Percentiles rank a stretch among this genome's conserved stretches.
phyloP scores from a whole-genome alignment of 2,888 invertebrate genomes.

The Sarcophaga subvicina region DNA sequence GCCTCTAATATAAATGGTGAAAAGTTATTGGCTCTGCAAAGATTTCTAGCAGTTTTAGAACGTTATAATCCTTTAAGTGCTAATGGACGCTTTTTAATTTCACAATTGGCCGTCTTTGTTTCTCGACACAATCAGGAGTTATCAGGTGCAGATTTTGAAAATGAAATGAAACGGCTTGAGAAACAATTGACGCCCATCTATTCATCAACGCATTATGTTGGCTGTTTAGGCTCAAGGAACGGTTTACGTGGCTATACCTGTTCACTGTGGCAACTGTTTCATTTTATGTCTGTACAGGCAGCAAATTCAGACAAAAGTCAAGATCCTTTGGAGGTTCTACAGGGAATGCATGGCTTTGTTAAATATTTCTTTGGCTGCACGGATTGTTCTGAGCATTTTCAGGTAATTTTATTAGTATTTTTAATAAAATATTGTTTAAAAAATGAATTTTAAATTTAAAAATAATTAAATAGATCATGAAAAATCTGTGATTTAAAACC shows the following conservation, averaged over 20 bases:
- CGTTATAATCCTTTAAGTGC: constrained; percentile 91
- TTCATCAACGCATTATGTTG: constrained; percentile 85
- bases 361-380: constrained; percentile 96
- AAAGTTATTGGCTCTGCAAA: constrained; percentile 87
- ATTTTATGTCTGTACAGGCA: constrained; percentile 93
- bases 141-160: constrained; percentile 85
- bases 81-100: constrained; percentile 86
- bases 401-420: constrained; percentile 79
- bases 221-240: constrained; percentile 90
- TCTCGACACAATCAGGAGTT: constrained; percentile 83
- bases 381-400: constrained; percentile 95
- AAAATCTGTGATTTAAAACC: no score
- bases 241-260: constrained; percentile 94
- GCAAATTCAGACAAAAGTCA: constrained; percentile 82
- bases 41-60: constrained; percentile 87
- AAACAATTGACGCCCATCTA: constrained; percentile 82
- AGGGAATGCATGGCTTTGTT: constrained; percentile 93
- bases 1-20: constrained; percentile 87
- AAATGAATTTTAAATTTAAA: no score
- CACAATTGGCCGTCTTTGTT: constrained; percentile 84
- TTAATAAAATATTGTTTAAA: neutral
- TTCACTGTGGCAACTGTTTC: constrained; percentile 97
- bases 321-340: constrained; percentile 88
- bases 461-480: no score
- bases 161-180: constrained; percentile 83